phyloP scores from a whole-genome alignment of 2,113 vertebrate genomes.

The Apistogramma diplotaenia region DNA sequence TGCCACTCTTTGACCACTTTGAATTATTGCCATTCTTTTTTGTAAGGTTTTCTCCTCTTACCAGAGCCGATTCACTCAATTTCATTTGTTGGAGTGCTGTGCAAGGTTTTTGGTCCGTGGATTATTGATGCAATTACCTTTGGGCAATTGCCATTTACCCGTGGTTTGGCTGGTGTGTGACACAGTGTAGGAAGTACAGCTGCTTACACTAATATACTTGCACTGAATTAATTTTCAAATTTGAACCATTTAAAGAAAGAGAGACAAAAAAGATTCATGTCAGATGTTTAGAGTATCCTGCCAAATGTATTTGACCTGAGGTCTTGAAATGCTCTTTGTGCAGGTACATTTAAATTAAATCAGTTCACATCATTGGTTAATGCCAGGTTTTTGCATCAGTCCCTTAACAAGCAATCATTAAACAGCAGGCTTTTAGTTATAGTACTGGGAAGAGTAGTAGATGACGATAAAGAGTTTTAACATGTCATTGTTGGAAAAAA shows the following conservation, averaged over 20 bases:
- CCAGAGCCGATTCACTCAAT: background rate
- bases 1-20: constrained; percentile 14
- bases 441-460: background rate
- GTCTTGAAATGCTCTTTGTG: background rate
- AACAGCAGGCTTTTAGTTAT: background rate
- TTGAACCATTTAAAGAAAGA: background rate
- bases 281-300: background rate
- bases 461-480: background rate
- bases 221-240: background rate
- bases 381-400: background rate
- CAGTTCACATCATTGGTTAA: background rate
- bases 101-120: background rate
- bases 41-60: background rate
- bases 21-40: constrained; percentile 21
- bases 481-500: background rate
- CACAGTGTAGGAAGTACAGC: background rate
- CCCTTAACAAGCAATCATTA: background rate
- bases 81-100: constrained; percentile 44
- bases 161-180: background rate
- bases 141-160: constrained; percentile 16
- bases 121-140: constrained; percentile 34
- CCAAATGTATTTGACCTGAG: background rate
- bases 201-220: background rate
- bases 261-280: background rate
- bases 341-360: background rate